Percentiles rank a stretch among this genome's conserved stretches.
These are phyloP conservation scores for Agrilus planipennis DNA, from an alignment of 1,140 invertebrate genomes.

Conservation along the genomic window DNA sequence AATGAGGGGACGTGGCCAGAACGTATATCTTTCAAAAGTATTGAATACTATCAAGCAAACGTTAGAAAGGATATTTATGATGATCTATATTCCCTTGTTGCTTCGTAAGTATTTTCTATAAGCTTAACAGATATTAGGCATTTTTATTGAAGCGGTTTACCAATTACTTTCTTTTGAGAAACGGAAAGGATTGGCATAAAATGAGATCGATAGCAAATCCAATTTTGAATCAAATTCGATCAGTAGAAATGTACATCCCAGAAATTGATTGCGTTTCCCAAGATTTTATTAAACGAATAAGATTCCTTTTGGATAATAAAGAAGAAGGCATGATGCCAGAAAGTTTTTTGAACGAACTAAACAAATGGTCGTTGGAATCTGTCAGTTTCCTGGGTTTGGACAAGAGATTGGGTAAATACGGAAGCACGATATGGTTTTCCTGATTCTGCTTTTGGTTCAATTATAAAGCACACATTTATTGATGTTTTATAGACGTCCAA, in stretches of 20 bases:
- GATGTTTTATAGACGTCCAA: no score
- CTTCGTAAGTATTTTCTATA: no score
- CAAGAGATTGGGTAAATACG: conserved; percentile 37
- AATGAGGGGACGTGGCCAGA: no score
- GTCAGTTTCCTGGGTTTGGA: conserved; percentile 55
- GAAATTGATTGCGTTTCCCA: conserved; percentile 36
- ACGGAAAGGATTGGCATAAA: conserved; percentile 41
- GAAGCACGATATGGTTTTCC: neutral
- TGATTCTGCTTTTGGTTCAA: neutral
- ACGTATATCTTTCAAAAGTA: no score
- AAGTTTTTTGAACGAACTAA: conserved; percentile 48
- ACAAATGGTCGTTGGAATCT: conserved; percentile 55
- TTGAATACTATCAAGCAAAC: conserved; percentile 13
- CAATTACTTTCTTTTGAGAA: conserved; percentile 34
- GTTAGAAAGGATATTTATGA: no score
- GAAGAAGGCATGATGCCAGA: conserved; percentile 38
- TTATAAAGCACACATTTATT: neutral
- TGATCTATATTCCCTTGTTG: no score
- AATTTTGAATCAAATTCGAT: conserved; percentile 40
- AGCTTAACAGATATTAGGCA: no score
- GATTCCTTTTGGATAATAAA: conserved; percentile 37
- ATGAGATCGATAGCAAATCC: conserved; percentile 41
- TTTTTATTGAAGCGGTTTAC: no score
- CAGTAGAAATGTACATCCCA: conserved; percentile 35
- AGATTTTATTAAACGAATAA: conserved; percentile 41